Base-by-base conservation (phyloP, 1,140 invertebrate species). In the Halotydeus destructor region DNA sequence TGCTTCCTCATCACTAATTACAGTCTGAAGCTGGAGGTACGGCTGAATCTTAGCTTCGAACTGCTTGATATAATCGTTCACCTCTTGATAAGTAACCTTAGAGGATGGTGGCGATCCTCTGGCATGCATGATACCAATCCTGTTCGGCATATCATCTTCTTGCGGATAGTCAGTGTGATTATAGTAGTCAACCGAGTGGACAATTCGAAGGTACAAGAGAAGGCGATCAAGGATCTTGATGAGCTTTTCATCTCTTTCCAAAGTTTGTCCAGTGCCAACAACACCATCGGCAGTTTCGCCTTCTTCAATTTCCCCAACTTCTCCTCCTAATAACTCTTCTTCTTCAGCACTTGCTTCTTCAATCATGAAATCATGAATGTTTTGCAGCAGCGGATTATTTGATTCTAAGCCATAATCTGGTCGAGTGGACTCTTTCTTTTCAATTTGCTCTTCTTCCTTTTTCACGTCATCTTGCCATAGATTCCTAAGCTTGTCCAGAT, bases 121-220 rank as follows among this genome's bases (percentile, higher is more conserved):
- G 1, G 86, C 86, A 59, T 98, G 93, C 67, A 99, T 85, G 46
- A 98, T 93, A 12, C 91, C 91, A 63, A 91, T 94, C 23, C 89
- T 69, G 59, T 98, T 96, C 0, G 94, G 94, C 93, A 99, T 99
- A 57, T 94, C 89, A 61, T 99, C 93, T 63, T 99, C 94, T 56
- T 94, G 93, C 0, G 89, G 85, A 66, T 99, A 99, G 54, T 99
- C 91, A 53, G 82, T 88, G 52, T 91, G 84, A 62, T 91, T 94
- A 58, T 99, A 99, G 57, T 91, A 99, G 61, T 99, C 94, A 33
- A 98, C 78, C 0, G 89, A 97, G 62, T 99, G 89, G 0, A 99
- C 94, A 33, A 98, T 72, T 26, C 94, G 71, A 46, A 99, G 61
- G 58, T 99, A 99, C 8, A 97, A 60, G 25, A 98, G 70, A 30